A percentile compares a stretch with the other conserved stretches of the same genome.
These are phyloP conservation scores for Nomada ferruginata DNA, from an alignment of 2,888 invertebrate genomes.

Conservation along the genomic window DNA sequence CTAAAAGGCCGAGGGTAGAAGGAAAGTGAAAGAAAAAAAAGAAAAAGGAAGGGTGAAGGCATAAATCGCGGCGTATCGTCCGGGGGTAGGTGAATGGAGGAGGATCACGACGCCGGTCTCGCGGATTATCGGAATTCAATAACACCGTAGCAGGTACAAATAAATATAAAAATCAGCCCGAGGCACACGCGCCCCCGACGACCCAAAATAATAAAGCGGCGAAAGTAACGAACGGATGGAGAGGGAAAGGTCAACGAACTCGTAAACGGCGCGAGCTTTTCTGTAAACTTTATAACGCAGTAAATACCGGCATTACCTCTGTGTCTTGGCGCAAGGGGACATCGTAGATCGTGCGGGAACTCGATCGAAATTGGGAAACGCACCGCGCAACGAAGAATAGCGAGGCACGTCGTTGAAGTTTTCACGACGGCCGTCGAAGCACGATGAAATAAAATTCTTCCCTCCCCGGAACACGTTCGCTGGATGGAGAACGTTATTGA, in stretches of 20 bases:
- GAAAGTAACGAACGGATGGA: background rate
- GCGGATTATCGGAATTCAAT: constrained; percentile 73
- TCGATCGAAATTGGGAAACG: no score
- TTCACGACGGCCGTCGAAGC: no score
- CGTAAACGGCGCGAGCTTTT: constrained; percentile 32
- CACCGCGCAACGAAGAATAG: no score
- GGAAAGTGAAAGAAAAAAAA: background rate
- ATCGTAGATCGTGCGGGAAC: background rate
- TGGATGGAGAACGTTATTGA: constrained; percentile 20
- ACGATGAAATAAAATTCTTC: background rate
- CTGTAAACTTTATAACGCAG: constrained; percentile 18
- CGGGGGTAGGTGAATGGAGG: constrained; percentile 10
- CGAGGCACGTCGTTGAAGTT: no score
- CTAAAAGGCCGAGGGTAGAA: constrained; percentile 19
- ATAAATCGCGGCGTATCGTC: constrained; percentile 61
- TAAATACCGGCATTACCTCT: background rate
- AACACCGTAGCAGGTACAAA: constrained; percentile 62
- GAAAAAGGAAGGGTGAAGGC: constrained; percentile 4
- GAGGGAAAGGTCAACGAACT: constrained; percentile 22
- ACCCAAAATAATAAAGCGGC: constrained; percentile 57
- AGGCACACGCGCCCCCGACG: constrained; percentile 26
- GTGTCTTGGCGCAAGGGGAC: background rate
- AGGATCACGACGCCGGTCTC: constrained; percentile 61
- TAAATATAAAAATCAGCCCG: constrained; percentile 65
- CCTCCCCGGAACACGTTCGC: background rate